Percentiles rank a stretch among this genome's conserved stretches.
Conservation (phyloP, 2,888 invertebrate species). For the Aleiodes alternator region DNA sequence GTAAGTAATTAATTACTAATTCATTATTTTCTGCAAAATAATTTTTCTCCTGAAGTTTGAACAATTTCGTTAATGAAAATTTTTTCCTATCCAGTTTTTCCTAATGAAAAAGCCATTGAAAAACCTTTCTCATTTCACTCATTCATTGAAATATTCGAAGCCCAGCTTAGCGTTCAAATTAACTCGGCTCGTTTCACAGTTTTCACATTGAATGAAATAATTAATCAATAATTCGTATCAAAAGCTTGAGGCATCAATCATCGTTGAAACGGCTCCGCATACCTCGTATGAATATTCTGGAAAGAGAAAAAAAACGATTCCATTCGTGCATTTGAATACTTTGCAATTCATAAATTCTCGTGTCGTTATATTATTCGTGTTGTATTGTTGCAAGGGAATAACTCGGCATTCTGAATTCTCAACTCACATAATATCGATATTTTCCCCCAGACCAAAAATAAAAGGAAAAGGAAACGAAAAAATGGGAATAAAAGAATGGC, state of each 20-base stretch:
- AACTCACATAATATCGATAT: conserved; percentile 25
- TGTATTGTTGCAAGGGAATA: conserved; percentile 14
- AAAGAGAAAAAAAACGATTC: no score
- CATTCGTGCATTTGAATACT: conserved; percentile 25
- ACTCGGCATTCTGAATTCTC: conserved; percentile 20
- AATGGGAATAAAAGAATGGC: background rate
- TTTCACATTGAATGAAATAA: no score
- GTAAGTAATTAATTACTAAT: conserved; percentile 75
- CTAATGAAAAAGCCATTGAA: no score
- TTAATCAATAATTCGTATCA: no score
- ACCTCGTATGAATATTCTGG: no score
- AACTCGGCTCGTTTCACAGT: no score
- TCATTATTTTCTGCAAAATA: background rate
- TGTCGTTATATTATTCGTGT: conserved; percentile 17
- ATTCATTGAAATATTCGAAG: no score
- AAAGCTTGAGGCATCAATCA: no score
- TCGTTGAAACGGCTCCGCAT: no score
- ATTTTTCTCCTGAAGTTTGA: background rate
- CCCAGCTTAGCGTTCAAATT: no score
- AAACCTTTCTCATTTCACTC: no score
- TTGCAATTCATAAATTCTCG: conserved; percentile 26
- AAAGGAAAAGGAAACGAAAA: background rate
- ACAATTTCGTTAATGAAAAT: background rate
- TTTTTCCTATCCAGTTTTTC: no score
- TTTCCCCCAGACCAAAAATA: background rate